phyloP scores from a whole-genome alignment of 2,888 invertebrate species.

The Ditylenchus weischeri region DNA sequence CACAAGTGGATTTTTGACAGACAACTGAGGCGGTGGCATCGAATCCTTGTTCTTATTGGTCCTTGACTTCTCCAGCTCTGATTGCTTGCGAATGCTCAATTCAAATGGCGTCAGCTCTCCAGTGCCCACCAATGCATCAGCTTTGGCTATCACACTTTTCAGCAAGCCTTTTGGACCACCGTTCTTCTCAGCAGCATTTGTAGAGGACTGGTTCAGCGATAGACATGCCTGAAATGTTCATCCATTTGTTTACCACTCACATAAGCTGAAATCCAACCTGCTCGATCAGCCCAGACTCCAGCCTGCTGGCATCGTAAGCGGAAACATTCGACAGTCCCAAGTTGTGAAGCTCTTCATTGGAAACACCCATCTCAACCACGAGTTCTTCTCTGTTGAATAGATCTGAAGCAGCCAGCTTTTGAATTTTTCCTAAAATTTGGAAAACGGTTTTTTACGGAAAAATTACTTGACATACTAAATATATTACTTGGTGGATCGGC shows the following conservation, averaged over 20 bases:
- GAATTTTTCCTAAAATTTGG: not conserved
- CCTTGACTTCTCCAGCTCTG: constrained; percentile 19
- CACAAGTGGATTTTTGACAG: too few species aligned
- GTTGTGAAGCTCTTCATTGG: not conserved
- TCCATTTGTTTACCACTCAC: too few species aligned
- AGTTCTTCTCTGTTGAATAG: constrained; percentile 1
- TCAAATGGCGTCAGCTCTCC: constrained; percentile 39
- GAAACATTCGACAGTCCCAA: constrained; percentile 21
- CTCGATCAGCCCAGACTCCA: constrained; percentile 27
- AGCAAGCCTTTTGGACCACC: not conserved
- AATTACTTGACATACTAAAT: not conserved
- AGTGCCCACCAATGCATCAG: constrained; percentile 21
- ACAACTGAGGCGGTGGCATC: not conserved
- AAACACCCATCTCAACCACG: not conserved
- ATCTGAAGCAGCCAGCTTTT: not conserved
- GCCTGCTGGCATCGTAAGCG: constrained; percentile 28
- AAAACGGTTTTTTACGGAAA: not conserved
- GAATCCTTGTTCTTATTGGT: constrained; percentile 9
- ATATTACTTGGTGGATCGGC: not conserved
- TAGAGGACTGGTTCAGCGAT: not conserved
- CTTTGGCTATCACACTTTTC: constrained; percentile 9
- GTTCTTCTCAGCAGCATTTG: not conserved
- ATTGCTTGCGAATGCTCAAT: constrained; percentile 19
- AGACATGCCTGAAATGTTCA: too few species aligned
- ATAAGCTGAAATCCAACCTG: constrained; percentile 22